Base-by-base conservation (phyloP, 2,888 invertebrate genomes). In the Meganola albula region DNA sequence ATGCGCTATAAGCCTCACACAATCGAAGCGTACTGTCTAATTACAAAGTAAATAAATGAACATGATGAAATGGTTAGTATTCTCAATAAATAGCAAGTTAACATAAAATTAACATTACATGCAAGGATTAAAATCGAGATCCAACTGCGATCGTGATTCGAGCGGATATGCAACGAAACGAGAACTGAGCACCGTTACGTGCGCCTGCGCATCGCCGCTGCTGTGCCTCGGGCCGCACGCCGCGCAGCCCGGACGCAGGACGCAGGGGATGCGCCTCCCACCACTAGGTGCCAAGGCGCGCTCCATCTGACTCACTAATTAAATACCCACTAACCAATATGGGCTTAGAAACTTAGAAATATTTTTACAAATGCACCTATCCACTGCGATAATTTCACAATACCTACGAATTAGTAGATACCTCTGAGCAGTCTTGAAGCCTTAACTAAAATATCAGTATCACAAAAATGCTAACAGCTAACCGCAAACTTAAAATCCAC, bases 1-100 rank as follows among this genome's bases (percentile, higher is more conserved):
- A 83, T 83, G 83, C 82, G 70, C 71, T 62, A 52, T 57, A 77
- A 83, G 83, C 83, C 83, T 82, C 83, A 71, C 63, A 63, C 63
- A 62, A 61, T 63, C 62, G 67, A 73, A 74, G 71, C 74, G 62
- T 57, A 48, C 53, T 60, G 52, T 48, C 43, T 47, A 47, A 39
- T 56, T 48, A 53, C 54, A 53, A 58, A 53, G 59, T 63, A 65
- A 52, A 54, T 46, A 53, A 53, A 51, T 47, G 53, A 59, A 50
- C n/a, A 20, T 7, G 20, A n/a, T n/a, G 45, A 63, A 56, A 38
- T 51, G 44, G 48, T 63, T 62, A 63, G 57, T 57, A 45, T 48
- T 39, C 34, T 12, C 29, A 52, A 63, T 58, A 56, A 64, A 66
- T 68, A 70, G 63, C 54, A 59, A 38, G 48, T 53, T 45, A 45